A percentile compares a stretch with the other conserved stretches of the same genome.
phyloP scores from a whole-genome alignment of 2,113 vertebrate species.

The Galeopterus variegatus region DNA sequence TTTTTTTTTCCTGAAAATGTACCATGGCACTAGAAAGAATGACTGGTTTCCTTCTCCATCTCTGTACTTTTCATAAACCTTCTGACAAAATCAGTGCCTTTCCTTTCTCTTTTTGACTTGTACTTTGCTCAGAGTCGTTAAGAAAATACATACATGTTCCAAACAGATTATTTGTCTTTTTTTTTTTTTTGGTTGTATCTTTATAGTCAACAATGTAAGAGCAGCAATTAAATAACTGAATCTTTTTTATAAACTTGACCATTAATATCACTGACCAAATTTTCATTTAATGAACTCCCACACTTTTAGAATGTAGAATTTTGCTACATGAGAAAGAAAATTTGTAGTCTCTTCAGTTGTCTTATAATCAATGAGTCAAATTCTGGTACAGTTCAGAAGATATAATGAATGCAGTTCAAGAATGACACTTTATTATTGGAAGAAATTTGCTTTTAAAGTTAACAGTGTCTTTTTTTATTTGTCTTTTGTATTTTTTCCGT shows the following conservation, averaged over 20 bases:
- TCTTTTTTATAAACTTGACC: not conserved
- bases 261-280: not conserved
- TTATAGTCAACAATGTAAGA: not conserved
- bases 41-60: not conserved
- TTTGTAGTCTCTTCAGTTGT: not conserved
- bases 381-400: not conserved
- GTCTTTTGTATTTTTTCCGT: too few species aligned
- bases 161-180: not conserved
- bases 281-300: not conserved
- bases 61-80: not conserved
- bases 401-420: too few species aligned
- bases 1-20: not conserved
- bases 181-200: not conserved
- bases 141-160: not conserved
- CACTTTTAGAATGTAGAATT: not conserved
- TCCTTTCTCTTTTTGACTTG: not conserved
- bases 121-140: not conserved
- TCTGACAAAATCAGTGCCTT: not conserved
- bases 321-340: not conserved
- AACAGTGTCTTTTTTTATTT: not conserved
- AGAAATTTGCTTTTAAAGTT: not conserved
- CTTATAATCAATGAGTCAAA: not conserved
- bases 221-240: not conserved
- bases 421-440: not conserved
- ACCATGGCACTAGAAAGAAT: not conserved